phyloP scores from a whole-genome alignment of 2,113 vertebrate species.

The Actenoides lindsayi region DNA sequence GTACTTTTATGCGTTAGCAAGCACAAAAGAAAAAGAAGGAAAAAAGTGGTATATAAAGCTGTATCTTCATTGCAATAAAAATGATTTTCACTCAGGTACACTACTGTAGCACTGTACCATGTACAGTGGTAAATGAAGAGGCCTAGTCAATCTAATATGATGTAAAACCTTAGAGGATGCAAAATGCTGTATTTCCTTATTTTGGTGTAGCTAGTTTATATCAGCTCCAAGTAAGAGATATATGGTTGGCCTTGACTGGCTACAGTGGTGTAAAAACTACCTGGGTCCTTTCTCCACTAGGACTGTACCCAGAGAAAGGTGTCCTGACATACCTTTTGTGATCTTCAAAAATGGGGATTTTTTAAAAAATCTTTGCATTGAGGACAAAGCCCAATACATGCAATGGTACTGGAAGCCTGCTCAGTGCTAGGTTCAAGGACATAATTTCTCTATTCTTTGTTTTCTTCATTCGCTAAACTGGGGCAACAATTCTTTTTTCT shows the following conservation, averaged over 20 bases:
- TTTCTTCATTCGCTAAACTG: conserved; percentile 30
- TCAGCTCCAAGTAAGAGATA: not conserved
- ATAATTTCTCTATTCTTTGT: conserved; percentile 20
- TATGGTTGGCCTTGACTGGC: not conserved
- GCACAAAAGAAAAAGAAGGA: conserved; percentile 11
- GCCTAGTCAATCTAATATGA: not conserved
- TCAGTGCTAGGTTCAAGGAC: conserved; percentile 14
- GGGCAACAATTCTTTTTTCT: conserved; percentile 8
- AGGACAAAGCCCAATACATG: not conserved
- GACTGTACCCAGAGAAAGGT: not conserved
- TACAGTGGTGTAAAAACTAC: not conserved
- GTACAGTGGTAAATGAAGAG: not conserved
- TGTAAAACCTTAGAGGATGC: not conserved
- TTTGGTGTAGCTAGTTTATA: not conserved
- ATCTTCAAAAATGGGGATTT: not conserved
- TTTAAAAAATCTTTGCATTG: not conserved
- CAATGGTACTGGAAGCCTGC: not conserved
- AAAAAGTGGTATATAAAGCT: not conserved
- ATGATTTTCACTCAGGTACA: not conserved
- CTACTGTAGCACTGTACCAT: not conserved
- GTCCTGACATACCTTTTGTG: not conserved
- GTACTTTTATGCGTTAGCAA: conserved; percentile 23
- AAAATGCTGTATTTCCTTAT: not conserved
- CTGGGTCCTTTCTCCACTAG: not conserved
- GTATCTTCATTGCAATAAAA: conserved; percentile 8